phyloP scores from a whole-genome alignment of 1,140 invertebrate species.

The Zaprionus taronus region DNA sequence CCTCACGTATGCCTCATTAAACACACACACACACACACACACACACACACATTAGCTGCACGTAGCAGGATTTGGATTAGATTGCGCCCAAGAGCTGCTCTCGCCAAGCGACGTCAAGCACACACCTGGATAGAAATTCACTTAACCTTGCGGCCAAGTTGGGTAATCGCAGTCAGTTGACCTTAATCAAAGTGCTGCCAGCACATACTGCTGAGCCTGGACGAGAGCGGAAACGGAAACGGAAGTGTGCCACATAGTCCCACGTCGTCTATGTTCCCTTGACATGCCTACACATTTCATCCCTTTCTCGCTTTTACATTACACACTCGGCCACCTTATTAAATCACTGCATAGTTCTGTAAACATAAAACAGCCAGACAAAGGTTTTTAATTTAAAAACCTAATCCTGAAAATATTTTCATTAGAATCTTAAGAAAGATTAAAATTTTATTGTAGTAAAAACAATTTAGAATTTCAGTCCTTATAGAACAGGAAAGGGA shows the following conservation, averaged over 20 bases:
- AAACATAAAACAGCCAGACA: no score
- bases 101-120: neutral
- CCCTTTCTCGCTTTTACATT: neutral
- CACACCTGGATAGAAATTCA: constrained; percentile 2
- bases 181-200: constrained; percentile 57
- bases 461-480: neutral
- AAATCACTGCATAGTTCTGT: neutral
- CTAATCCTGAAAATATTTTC: no score
- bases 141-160: constrained; percentile 46
- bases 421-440: no score
- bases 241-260: constrained; percentile 71
- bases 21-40: no score
- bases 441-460: neutral
- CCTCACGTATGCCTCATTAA: constrained; percentile 1
- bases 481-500: neutral
- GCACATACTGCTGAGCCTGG: neutral
- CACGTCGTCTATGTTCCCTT: constrained; percentile 32
- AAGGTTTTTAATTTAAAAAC: no score
- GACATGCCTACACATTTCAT: neutral
- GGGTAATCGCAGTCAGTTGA: constrained; percentile 42
- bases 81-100: constrained; percentile 5
- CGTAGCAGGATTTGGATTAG: constrained; percentile 1
- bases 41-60: neutral
- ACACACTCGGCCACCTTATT: neutral
- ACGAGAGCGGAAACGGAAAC: constrained; percentile 49